Evolutionary conservation across 1,140 invertebrate genomes (phyloP), one percentile per base, ranked within the genome.

Genomic region (Mamestra configurata): DNA sequence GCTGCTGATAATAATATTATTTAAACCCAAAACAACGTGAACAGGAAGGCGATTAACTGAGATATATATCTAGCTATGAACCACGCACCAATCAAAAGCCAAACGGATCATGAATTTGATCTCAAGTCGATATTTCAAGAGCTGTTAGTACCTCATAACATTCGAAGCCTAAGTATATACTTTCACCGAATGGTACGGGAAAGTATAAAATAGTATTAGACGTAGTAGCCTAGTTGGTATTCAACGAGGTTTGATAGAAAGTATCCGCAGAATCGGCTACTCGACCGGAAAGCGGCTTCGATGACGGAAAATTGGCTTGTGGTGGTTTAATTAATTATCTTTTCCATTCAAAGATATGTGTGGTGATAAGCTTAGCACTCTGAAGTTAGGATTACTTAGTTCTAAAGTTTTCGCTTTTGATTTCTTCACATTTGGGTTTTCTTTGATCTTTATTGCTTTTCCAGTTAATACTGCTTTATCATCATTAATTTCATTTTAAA

Each of bases 131-230:
- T 37, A 20, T n/a, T 18, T 68, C 40, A 46, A 1, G 18, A 22
- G 15, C 13, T n/a, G 1, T 7, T 15, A 46, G 31, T 49, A 27
- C 20, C 40, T n/a, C 40, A 68, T 68, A 24, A 68, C 20, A 68
- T 20, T 22, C 37, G 37, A 35, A 37, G 11, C 11, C 4, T 64
- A 20, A 40, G 5, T 20, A 40, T 20, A 24, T 49, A 27, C 40
- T 68, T 68, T 68, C 64, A 68, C 64, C 18, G n/a, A 68, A 68
- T 46, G 40, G 27, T n/a, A 4, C n/a, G 13, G 40, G 64, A 27
- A 68, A 68, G 64, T 68, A 0, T 15, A 68, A 46, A 68, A 46
- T 20, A 24, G 40, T 24, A 15, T 2, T 6, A 7, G 11, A 15
- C 18, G 35, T 24, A 46, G 49, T 46, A 24, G 40, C 13, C 40